Evolutionary conservation across 2,113 vertebrate species (phyloP).

Genomic region (Callocephalon fimbriatum): DNA sequence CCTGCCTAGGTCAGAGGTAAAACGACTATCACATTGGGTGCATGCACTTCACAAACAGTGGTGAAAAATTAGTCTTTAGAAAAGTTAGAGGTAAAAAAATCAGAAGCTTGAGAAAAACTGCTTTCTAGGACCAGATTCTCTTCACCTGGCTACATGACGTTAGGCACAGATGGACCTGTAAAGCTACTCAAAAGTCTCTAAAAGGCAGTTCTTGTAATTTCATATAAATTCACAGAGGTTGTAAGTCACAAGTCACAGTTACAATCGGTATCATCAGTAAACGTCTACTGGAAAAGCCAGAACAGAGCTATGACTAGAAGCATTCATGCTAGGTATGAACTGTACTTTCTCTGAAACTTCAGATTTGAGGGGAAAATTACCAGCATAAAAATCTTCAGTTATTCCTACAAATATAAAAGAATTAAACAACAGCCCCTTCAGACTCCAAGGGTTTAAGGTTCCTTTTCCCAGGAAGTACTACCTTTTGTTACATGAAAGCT

Average conservation of each 20-base stretch:
- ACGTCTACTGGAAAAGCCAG: background rate
- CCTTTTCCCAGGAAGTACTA: background rate
- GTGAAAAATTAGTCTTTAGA: background rate
- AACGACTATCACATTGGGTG: background rate
- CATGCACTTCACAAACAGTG: background rate
- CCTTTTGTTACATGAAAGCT: background rate
- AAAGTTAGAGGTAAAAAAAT: background rate
- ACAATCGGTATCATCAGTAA: background rate
- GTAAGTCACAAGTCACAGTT: background rate
- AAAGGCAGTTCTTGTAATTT: background rate
- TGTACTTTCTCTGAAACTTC: background rate
- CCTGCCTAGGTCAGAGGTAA: background rate
- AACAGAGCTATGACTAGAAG: background rate
- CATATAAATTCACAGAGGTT: background rate
- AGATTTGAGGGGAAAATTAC: background rate
- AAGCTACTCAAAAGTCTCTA: background rate
- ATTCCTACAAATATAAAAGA: background rate
- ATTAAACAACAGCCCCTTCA: background rate
- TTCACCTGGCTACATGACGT: background rate
- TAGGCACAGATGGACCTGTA: background rate
- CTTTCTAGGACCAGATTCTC: background rate
- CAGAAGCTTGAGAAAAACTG: background rate
- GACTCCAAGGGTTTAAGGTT: background rate
- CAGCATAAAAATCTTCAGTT: background rate
- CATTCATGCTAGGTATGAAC: background rate